Evolutionary conservation across 1,140 invertebrate genomes (phyloP), one percentile per base, ranked within the genome.

Genomic region (Orussus abietinus): DNA sequence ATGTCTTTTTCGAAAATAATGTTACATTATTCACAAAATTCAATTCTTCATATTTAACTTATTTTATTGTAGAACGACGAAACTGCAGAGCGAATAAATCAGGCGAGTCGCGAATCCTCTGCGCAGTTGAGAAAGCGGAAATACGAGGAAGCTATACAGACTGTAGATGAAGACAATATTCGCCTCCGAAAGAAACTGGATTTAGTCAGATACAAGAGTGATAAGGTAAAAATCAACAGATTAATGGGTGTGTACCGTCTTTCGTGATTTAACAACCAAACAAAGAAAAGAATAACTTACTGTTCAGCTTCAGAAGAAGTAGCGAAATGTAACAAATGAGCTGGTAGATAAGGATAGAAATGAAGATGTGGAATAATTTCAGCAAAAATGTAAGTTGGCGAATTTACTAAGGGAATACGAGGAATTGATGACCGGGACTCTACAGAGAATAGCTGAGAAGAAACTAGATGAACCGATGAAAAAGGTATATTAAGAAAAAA

Each of bases 171-270:
- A n/a, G 83, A 87, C 68, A 80, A 86, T 25, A 85, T 85, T 13
- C 83, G 88, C 49, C 75, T 80, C 42, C 75, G 81, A 12, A 90
- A 88, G 59, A 80, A 84, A 47, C 63, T 86, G 25, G 86, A 90
- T 74, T 64, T 89, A 17, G 54, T 85, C n/a, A 78, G 77, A 42
- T 85, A 86, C 57, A 76, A 81, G 41, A 80, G 75, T 22, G 77
- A 78, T 50, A 78, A 79, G 65, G 75, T 76, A 51, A 46, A 42
- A 21, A 38, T 20, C 3, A 34, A 26, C 28, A 3, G 13, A 22
- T 29, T 36, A 10, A 29, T 15, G 14, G 9, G 15, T 32, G 28
- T n/a, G 1, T 6, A 31, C 18, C 22, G 36, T 41, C 26, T 33
- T 12, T 38, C 15, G 25, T 38, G 5, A n/a, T 26, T 31, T 13